These are phyloP conservation scores for Ia io DNA, from an alignment of 2,113 vertebrate genomes.

Conservation along the genomic window DNA sequence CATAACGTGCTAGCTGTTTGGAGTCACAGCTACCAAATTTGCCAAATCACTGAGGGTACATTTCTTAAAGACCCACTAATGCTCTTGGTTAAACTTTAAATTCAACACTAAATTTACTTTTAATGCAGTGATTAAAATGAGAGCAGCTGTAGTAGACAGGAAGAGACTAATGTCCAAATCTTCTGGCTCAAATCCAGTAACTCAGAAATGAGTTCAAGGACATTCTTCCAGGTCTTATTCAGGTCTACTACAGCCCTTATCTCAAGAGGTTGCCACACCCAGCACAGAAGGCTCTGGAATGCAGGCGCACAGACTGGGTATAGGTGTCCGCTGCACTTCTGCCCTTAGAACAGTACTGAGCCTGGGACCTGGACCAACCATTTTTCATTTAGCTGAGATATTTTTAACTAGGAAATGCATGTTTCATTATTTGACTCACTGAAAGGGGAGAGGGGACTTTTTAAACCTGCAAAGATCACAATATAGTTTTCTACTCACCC, in stretches of 20 bases:
- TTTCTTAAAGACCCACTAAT: neutral
- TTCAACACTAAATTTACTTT: neutral
- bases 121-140: neutral
- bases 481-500: constrained; percentile 60
- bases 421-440: constrained; percentile 36
- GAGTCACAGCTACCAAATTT: neutral
- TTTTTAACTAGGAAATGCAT: neutral
- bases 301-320: neutral
- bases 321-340: neutral
- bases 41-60: neutral
- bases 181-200: neutral
- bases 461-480: neutral
- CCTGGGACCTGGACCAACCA: neutral
- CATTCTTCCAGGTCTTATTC: neutral
- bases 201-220: neutral
- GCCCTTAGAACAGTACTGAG: neutral
- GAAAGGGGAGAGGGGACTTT: neutral
- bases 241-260: neutral
- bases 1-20: neutral
- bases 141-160: neutral
- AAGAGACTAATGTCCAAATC: neutral
- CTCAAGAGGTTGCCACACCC: neutral
- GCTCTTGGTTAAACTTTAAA: neutral
- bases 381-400: neutral
- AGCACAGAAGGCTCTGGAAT: neutral